Percentiles rank a stretch among this genome's conserved stretches.
These are phyloP conservation scores for Trichopria drosophilae DNA, from an alignment of 2,888 invertebrate genomes.

Conservation along the genomic window DNA sequence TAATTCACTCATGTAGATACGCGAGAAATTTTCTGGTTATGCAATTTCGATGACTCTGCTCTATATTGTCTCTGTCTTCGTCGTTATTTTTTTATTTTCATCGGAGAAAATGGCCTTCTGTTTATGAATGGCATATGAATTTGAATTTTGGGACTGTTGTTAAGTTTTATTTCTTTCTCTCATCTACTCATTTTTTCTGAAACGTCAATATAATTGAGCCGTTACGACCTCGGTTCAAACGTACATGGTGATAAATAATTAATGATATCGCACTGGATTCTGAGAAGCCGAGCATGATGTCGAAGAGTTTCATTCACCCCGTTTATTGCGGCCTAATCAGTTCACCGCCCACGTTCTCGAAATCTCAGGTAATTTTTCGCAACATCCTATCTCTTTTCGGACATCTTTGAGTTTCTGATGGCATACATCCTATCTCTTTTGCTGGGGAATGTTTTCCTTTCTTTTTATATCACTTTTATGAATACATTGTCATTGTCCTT, in stretches of 20 bases:
- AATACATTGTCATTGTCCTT: background rate
- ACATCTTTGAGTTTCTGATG: no score
- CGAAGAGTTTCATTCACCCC: constrained; percentile 25
- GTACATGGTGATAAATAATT: constrained; percentile 30
- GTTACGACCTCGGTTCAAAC: constrained; percentile 19
- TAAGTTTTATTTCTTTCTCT: no score
- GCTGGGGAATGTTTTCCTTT: background rate
- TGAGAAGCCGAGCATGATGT: constrained; percentile 2
- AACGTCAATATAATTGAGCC: constrained; percentile 25
- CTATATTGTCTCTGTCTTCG: no score
- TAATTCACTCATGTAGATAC: constrained; percentile 15
- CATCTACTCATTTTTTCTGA: no score
- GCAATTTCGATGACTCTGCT: no score
- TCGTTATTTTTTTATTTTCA: no score
- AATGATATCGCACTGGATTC: constrained; percentile 17
- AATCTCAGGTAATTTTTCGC: constrained; percentile 1
- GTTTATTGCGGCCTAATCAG: background rate
- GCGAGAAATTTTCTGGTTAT: no score
- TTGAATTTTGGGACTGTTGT: no score
- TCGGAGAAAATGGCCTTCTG: no score
- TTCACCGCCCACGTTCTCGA: constrained; percentile 8
- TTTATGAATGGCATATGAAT: no score
- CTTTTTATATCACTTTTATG: background rate
- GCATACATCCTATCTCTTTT: no score
- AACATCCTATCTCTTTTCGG: background rate